Evolutionary conservation across 2,797 vertebrate genomes (phyloP).

Genomic region (Acanthurus leucopareius): DNA sequence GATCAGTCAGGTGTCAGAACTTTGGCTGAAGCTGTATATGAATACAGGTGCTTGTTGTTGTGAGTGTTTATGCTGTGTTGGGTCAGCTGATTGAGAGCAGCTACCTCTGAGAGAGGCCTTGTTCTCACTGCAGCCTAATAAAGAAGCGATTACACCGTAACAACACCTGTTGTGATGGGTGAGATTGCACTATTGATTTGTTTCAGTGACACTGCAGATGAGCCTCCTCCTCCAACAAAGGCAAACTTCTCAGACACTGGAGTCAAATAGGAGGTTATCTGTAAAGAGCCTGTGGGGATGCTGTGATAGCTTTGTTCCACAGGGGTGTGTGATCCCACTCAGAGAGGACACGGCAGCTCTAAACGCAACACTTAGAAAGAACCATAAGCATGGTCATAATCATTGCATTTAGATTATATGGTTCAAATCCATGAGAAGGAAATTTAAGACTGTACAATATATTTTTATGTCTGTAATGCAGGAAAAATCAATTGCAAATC

Average conservation of each 20-base stretch:
- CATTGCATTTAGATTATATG: not conserved
- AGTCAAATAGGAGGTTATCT: conserved; percentile 7
- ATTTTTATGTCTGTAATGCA: conserved; percentile 25
- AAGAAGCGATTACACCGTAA: conserved; percentile 31
- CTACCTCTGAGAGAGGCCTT: not conserved
- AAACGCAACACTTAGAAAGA: not conserved
- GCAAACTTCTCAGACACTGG: not conserved
- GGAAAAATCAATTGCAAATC: conserved; percentile 16
- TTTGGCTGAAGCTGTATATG: conserved; percentile 5
- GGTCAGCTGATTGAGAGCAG: conserved; percentile 10
- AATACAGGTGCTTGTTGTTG: not conserved
- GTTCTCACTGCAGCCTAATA: conserved; percentile 16
- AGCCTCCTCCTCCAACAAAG: not conserved
- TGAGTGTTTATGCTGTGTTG: not conserved
- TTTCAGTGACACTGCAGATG: conserved; percentile 16
- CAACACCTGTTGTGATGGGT: not conserved
- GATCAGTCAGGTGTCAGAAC: not conserved
- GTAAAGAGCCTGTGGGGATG: not conserved
- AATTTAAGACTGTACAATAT: conserved; percentile 8
- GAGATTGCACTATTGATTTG: conserved; percentile 48
- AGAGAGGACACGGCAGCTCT: not conserved
- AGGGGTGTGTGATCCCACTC: too few species aligned
- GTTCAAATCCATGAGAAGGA: not conserved
- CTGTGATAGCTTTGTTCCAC: too few species aligned
- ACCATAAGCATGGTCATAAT: not conserved